Conservation (phyloP, 30 jellyfish, hydroid and myxozoan genomes). For the Aurelia coerulea region DNA sequence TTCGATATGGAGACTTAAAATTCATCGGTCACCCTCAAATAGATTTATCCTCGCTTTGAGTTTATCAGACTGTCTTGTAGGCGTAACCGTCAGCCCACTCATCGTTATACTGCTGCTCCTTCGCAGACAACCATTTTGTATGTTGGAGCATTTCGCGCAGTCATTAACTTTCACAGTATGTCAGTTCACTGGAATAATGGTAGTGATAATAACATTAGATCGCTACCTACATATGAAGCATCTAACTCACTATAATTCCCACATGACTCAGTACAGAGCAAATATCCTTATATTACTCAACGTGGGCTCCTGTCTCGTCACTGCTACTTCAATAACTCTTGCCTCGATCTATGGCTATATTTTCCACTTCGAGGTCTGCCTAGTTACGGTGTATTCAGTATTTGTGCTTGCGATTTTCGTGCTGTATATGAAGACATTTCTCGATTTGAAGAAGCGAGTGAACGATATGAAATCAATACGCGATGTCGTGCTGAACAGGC, state of each 20-base stretch:
- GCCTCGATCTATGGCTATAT: constrained; percentile 43
- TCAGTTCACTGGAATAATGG: constrained; percentile 62
- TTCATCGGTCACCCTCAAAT: constrained; percentile 14
- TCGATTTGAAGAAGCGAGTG: constrained; percentile 22
- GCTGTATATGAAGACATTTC: constrained; percentile 36
- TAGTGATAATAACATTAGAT: constrained; percentile 49
- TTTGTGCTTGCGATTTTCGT: constrained; percentile 29
- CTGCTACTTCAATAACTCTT: constrained; percentile 21
- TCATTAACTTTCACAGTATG: constrained; percentile 32
- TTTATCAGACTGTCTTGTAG: constrained; percentile 41
- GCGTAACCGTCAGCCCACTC: constrained; percentile 35
- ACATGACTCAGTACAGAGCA: constrained; percentile 49
- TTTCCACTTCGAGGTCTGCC: constrained; percentile 44
- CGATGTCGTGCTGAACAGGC: not conserved
- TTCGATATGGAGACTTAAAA: constrained; percentile 18
- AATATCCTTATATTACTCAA: constrained; percentile 11
- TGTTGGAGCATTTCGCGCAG: constrained; percentile 44
- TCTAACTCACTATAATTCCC: constrained; percentile 22
- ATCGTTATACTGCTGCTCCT: constrained; percentile 26
- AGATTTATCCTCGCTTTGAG: constrained; percentile 27
- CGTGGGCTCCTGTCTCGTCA: constrained; percentile 37
- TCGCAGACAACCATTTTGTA: constrained; percentile 35
- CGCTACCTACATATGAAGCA: constrained; percentile 60
- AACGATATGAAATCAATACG: constrained; percentile 6
- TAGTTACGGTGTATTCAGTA: constrained; percentile 28